Conservation (phyloP, 2,888 invertebrate species). For the Leptura quadrifasciata region DNA sequence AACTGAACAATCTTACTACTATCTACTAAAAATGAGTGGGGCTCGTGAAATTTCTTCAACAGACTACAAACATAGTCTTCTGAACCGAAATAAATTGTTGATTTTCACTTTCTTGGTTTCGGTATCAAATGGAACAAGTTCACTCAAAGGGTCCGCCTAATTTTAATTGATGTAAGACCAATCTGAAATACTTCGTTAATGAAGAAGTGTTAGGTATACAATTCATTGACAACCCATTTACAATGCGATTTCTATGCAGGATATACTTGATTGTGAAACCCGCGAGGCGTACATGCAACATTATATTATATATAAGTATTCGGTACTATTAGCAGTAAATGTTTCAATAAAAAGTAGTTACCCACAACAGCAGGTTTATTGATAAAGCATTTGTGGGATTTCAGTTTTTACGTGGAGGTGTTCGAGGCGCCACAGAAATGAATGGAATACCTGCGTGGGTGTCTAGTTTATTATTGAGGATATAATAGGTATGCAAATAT, state of each 20-base stretch:
- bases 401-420: constrained; percentile 39
- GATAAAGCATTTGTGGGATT: constrained; percentile 32
- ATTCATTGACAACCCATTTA: background rate
- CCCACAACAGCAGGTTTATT: constrained; percentile 17
- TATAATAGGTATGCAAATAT: constrained; percentile 45
- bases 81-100: no score
- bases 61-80: no score
- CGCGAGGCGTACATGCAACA: background rate
- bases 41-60: no score
- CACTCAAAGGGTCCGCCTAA: background rate
- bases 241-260: background rate
- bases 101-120: no score
- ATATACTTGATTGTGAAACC: background rate
- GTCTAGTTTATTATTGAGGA: constrained; percentile 39
- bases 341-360: constrained; percentile 10
- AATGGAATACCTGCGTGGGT: constrained; percentile 42
- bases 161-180: constrained; percentile 15
- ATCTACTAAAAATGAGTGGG: no score
- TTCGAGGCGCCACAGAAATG: constrained; percentile 43
- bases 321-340: background rate
- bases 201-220: constrained; percentile 23
- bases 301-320: background rate
- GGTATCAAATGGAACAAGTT: no score
- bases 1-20: no score
- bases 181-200: constrained; percentile 10